Base-by-base conservation (phyloP, 2,113 vertebrate genomes). In the Podilymbus podiceps region DNA sequence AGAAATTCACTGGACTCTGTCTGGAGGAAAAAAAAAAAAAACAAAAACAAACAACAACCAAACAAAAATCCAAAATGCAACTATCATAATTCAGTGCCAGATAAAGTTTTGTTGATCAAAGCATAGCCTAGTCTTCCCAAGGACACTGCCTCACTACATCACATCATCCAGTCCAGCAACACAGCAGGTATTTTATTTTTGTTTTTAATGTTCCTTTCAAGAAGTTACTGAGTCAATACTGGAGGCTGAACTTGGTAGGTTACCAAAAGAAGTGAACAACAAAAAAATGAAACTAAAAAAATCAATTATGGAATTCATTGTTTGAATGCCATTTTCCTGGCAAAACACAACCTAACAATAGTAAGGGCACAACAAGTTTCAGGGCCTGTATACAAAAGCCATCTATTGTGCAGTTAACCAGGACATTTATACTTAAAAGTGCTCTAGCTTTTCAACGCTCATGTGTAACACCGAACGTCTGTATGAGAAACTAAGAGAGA, bases 31-130 rank as follows among this genome's bases (percentile, higher is more conserved):
- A 38, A 11, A 0, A 38, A 38, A 38, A 38, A 11, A 0, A 52
- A 12, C 49, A 50, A 42, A 64, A 76, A 60, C 42, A 28, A 33
- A 18, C 1, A 1, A 38, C 8, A 38, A 38, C 38, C 38, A 38
- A 38, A 38, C 38, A 38, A 38, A 38, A 38, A 38, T 8, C 38
- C 38, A 38, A 38, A 38, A 38, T 9, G 9, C 46, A 84, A 67
- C n/a, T 23, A 78, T 50, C 78, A 20, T 71, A 90, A 84, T 81
- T 92, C 69, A 64, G 89, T 72, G 62, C 66, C 86, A 89, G 89
- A 66, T 90, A 96, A 95, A 96, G 84, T 95, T 95, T 47, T 92
- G 86, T 91, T 91, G 92, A 85, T 87, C 80, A 89, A 92, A 92
- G 86, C 69, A 79, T 9, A 79, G 60, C 46, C 58, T 55, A 24